Base-by-base conservation (phyloP, 2,888 invertebrate species). In the Drosophila robusta region DNA sequence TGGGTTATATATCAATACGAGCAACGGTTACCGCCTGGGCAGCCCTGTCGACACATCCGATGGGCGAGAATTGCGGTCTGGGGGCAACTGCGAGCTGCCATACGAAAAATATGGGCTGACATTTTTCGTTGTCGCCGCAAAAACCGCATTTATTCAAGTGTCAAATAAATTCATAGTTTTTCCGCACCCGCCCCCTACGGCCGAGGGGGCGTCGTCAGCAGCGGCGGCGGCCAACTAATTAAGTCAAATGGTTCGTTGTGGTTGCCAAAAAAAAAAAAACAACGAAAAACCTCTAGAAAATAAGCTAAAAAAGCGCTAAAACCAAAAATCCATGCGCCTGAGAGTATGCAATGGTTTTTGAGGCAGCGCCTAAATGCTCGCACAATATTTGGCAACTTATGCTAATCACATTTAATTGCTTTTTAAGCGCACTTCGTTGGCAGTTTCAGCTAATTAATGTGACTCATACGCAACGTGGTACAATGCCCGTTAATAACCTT, bases 341-440 rank as follows among this genome's bases (percentile, higher is more conserved):
- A 68, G 78, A 79, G 72, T 69, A 75, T 77, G 79, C 78, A 82
- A 58, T 74, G 68, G 47, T 22, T 64, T 70, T 64, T 54, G 29
- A 66, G 65, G 14, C 47, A 62, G 41, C 42, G 64, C 78, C 63
- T 57, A 69, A 80, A 75, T 71, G 78, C 79, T 76, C 61, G 71
- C 71, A 61, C 52, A 52, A 62, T 65, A 45, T 72, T 66, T 68
- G 57, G 58, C 50, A 86, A 86, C 89, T 88, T 89, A 80, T 75
- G 81, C 88, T 90, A 90, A 91, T 83, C 90, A 75, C 75, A 80
- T 90, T 90, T 90, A 91, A 90, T 90, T 91, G 89, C 89, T 86
- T 90, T 90, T 89, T 86, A 86, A 90, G 90, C 82, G 74, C 78
- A 89, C 75, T 78, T 80, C 72, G 42, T 80, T 78, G 80, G 75